Base-by-base conservation (phyloP, 2,888 invertebrate species). In the Caenorhabditis imperialis region DNA sequence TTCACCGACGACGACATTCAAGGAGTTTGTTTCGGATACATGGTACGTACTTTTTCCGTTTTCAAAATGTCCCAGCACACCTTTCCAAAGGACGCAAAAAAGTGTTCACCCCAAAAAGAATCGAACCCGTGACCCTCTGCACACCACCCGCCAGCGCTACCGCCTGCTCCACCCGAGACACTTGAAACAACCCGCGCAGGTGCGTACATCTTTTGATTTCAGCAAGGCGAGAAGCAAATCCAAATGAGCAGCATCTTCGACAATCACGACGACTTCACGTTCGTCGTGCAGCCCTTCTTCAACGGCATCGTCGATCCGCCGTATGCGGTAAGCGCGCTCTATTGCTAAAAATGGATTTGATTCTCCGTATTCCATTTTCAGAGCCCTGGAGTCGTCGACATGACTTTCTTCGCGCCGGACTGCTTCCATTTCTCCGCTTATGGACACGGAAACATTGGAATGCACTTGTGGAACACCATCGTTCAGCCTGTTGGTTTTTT, bases 261-360 rank as follows among this genome's bases (percentile, higher is more conserved):
- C 35, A 40, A 48, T 10, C 42, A 58, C 18, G 81, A 81, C 16
- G 81, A 82, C 33, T 82, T 82, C 65, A 78, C 79, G 4, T 70
- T 81, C 4, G 79, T 82, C 25, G 76, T 82, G 42, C 82, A 82
- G 53, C 82, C 82, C 25, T 82, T 80, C 42, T 78, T 82, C 67
- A 72, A 81, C 38, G 57, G 71, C n/a, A 63, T 79, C 45, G 18
- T 58, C 6, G 63, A 75, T 57, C 77, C 78, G 7, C 81, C 81
- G 23, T 73, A 79, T 23, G 18, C 65, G 25, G 76, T 73, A 12
- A 30, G 48, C 30, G n/a, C 6, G 33, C 33, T 33, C 33, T 27
- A 18, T 12, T n/a, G 48, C 16, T 20, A 7, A 33, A 18, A 3
- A 8, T 1, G 12, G 10, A 37, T 12, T n/a, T 38, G 2, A 12